These are phyloP conservation scores for Caenorhabditis japonica DNA, from an alignment of 2,888 invertebrate species.

Conservation along the genomic window DNA sequence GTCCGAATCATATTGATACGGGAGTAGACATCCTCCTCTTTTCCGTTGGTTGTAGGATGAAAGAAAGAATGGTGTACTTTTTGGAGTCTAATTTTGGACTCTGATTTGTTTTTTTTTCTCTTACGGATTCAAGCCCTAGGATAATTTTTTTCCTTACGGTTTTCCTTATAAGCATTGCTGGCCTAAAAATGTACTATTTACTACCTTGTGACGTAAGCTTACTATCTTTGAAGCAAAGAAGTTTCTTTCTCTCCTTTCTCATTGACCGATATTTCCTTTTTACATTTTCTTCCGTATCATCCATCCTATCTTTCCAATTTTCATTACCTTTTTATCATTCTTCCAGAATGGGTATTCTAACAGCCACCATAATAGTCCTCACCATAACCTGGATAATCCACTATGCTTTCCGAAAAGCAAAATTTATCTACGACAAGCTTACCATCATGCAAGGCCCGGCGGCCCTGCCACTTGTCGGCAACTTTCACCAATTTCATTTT, in stretches of 20 bases:
- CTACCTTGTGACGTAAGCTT: no score
- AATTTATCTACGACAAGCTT: conserved; percentile 60
- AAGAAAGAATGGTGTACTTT: no score
- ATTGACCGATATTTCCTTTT: not conserved
- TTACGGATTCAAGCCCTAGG: not conserved
- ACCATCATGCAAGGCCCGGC: conserved; percentile 72
- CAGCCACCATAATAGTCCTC: conserved; percentile 52
- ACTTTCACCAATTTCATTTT: conserved; percentile 74
- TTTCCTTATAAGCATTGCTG: not conserved
- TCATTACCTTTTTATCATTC: not conserved
- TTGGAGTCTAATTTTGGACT: no score
- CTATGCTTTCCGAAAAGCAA: conserved; percentile 48
- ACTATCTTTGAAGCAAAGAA: not conserved
- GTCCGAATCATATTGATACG: no score
- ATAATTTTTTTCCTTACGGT: not conserved
- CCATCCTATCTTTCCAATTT: not conserved
- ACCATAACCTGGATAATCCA: conserved; percentile 52
- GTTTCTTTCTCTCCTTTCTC: not conserved
- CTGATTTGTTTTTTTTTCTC: no score
- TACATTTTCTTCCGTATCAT: no score
- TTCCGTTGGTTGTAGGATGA: no score
- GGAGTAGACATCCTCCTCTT: no score
- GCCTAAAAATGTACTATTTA: not conserved
- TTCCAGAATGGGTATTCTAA: conserved; percentile 54
- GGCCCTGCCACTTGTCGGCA: conserved; percentile 71